phyloP scores from a whole-genome alignment of 2,888 invertebrate genomes.

The Acheta domesticus region DNA sequence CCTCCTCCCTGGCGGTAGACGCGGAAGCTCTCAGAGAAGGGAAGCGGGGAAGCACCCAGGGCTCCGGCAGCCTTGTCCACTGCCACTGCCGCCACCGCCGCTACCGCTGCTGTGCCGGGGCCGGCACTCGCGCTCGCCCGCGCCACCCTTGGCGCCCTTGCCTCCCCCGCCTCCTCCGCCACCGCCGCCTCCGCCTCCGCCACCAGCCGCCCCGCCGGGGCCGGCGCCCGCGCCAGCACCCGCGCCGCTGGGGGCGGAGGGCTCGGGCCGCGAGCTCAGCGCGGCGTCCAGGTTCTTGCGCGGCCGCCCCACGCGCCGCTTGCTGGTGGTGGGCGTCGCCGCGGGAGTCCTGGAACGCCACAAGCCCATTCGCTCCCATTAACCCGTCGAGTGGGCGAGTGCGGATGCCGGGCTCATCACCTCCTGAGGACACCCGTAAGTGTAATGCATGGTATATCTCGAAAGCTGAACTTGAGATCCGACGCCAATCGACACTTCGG shows the following conservation, averaged over 20 bases:
- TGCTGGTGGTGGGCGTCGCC: conserved; percentile 32
- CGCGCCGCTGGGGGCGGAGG: background rate
- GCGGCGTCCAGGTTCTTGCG: conserved; percentile 37
- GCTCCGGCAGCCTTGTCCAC: background rate
- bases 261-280: background rate
- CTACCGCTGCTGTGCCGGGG: background rate
- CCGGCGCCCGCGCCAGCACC: background rate
- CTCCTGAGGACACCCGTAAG: too few species aligned
- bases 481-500: too few species aligned
- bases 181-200: background rate
- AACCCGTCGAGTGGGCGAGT: too few species aligned
- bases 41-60: conserved; percentile 35
- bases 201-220: background rate
- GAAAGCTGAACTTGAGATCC: too few species aligned
- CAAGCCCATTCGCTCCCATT: too few species aligned
- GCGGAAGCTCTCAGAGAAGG: conserved; percentile 49
- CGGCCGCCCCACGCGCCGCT: conserved; percentile 41
- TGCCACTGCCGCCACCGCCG: background rate
- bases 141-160: background rate
- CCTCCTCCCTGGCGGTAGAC: conserved; percentile 48
- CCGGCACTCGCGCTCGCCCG: background rate
- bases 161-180: background rate
- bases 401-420: too few species aligned
- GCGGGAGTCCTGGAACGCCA: background rate
- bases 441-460: too few species aligned